Evolutionary conservation across 2,797 vertebrate genomes (phyloP).

Genomic region (Streptopelia turtur): DNA sequence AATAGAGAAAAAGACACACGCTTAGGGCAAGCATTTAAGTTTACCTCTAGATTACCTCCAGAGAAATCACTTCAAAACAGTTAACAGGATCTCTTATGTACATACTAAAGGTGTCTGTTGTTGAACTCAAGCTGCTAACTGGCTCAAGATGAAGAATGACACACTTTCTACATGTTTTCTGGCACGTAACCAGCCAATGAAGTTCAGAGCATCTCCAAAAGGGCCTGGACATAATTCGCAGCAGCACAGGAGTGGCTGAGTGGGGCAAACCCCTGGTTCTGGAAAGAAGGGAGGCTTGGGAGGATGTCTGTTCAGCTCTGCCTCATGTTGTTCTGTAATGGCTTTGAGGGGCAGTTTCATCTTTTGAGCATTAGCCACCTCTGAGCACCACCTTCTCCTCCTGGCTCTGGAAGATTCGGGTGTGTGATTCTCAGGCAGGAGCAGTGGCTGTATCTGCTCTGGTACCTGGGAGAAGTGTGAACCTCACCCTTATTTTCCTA

Average conservation of each 20-base stretch:
- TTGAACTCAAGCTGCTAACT: not conserved
- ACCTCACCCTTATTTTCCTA: not conserved
- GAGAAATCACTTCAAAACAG: slow-evolving; percentile 41
- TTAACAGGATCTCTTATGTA: not conserved
- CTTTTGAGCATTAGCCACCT: not conserved
- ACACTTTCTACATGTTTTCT: not conserved
- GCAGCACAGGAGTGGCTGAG: not conserved
- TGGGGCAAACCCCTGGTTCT: not conserved
- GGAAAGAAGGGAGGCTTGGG: not conserved
- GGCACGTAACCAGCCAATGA: not conserved
- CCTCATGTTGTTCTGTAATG: not conserved
- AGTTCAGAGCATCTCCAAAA: not conserved
- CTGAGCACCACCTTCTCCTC: not conserved
- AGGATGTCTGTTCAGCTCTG: not conserved
- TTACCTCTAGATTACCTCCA: slow-evolving; percentile 12
- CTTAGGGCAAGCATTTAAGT: slow-evolving; percentile 16
- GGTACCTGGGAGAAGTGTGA: not conserved
- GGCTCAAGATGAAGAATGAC: not conserved
- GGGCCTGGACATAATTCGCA: not conserved
- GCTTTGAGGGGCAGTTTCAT: not conserved
- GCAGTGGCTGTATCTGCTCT: not conserved
- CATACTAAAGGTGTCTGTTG: not conserved
- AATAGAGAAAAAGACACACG: not conserved
- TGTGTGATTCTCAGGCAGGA: not conserved
- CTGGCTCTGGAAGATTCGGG: not conserved